Percentiles rank a stretch among this genome's conserved stretches.
Conservation (phyloP, 2,113 vertebrate species). For the Hypanus sabinus region DNA sequence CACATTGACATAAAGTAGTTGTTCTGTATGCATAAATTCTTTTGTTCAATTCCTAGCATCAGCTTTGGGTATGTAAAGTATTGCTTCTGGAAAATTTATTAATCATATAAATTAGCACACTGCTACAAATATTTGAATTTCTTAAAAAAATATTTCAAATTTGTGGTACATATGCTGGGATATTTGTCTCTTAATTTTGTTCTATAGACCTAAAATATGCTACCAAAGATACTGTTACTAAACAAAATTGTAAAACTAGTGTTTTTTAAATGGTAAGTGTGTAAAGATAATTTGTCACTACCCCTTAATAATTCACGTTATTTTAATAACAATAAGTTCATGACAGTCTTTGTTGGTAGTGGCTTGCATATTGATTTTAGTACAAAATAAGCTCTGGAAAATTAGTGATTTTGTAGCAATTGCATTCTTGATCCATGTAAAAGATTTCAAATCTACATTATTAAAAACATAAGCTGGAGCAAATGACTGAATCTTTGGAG, state of each 20-base stretch:
- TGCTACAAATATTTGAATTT: not conserved
- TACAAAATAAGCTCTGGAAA: not conserved
- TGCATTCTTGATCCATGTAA: not conserved
- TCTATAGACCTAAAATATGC: not conserved
- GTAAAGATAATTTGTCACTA: not conserved
- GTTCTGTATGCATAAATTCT: not conserved
- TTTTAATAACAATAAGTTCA: not conserved
- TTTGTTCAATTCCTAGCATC: not conserved
- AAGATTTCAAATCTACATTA: not conserved
- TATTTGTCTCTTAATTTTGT: not conserved
- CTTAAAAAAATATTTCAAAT: not conserved
- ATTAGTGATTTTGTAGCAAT: not conserved
- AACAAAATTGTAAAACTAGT: not conserved
- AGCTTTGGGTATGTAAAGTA: not conserved
- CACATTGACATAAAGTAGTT: not conserved
- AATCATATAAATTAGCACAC: not conserved
- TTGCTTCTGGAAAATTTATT: not conserved
- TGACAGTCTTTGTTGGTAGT: not conserved
- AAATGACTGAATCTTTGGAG: not conserved
- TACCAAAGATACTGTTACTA: conserved; percentile 2
- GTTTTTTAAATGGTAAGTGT: not conserved
- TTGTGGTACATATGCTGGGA: not conserved
- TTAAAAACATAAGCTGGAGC: not conserved
- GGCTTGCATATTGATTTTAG: not conserved
- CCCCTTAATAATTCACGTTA: not conserved